Base-by-base conservation (phyloP, 2,888 invertebrate species). In the Agonum fuliginosum region DNA sequence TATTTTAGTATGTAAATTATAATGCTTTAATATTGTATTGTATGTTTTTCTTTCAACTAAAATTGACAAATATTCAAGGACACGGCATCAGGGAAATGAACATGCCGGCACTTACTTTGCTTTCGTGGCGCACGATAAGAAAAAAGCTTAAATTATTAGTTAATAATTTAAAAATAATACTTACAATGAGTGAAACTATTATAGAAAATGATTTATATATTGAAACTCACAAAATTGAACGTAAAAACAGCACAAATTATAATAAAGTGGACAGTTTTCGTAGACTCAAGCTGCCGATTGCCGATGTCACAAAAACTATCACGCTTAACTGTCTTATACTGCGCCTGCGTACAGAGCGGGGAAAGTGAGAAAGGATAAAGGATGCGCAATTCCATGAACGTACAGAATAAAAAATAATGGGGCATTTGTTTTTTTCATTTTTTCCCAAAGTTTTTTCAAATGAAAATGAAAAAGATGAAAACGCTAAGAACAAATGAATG, bases 101-200 rank as follows among this genome's bases (percentile, higher is more conserved):
- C 74, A 74, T 75, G 75, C 75, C 75, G 75, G 75, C 75, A 62
- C 54, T 20, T 62, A 74, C 24, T 73, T 73, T 75, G 75, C 67
- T 34, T 62, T 75, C 75, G 75, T 75, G 75, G 75, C 75, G 62
- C 14, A 62, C 17, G 34, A 24, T 43, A 24, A 62, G 41, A 41
- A 24, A 74, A 48, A 27, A 22, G n/a, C 2, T n/a, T 46, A 46
- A 70, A 12, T 70, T 46, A n/a, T 24, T 10, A 46, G n/a, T 27
- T 8, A 70, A 41, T 5, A 43, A 27, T 43, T 20, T 43, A 67
- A 30, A n/a, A 67, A 43, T 14, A 70, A 46, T 75, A 67, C 65
- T 67, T 46, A 75, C 75, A 67, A 27, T 67, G 46, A 51, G 14
- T 70, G 27, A 48, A 70, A 22, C 17, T 70, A 46, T 27, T 70